These are phyloP conservation scores for Cheilosia pagana DNA, from an alignment of 2,888 invertebrate genomes.

Conservation along the genomic window DNA sequence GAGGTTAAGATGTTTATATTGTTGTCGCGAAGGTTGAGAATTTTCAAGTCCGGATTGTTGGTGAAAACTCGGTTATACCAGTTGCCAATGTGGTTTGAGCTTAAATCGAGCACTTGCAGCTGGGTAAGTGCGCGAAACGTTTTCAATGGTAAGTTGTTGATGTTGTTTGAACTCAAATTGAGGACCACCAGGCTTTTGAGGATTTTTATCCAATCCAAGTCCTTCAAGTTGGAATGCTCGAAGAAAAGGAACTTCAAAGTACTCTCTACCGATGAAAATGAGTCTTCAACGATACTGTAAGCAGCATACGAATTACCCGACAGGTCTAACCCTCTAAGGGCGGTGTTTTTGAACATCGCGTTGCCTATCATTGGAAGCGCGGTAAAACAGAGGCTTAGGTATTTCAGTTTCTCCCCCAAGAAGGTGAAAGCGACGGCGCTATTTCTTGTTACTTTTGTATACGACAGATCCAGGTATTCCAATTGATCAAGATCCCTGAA, in stretches of 20 bases:
- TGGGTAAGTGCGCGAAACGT: slow-evolving; percentile 81
- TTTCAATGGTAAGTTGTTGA: slow-evolving; percentile 80
- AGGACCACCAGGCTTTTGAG: slow-evolving; percentile 84
- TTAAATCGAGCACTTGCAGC: slow-evolving; percentile 84
- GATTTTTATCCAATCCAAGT: slow-evolving; percentile 81
- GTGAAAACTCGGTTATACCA: slow-evolving; percentile 85
- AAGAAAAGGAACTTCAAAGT: slow-evolving; percentile 84
- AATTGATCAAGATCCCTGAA: slow-evolving; percentile 81
- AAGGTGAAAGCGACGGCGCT: slow-evolving; percentile 80
- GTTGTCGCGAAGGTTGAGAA: slow-evolving; percentile 84
- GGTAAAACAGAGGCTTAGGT: slow-evolving; percentile 84
- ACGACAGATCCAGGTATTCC: slow-evolving; percentile 83
- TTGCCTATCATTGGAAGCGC: slow-evolving; percentile 82
- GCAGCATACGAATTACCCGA: slow-evolving; percentile 84
- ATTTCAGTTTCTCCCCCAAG: slow-evolving; percentile 80
- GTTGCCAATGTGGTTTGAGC: slow-evolving; percentile 84
- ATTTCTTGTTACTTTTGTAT: slow-evolving; percentile 81
- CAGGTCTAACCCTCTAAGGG: slow-evolving; percentile 85
- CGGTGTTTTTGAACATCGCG: slow-evolving; percentile 83
- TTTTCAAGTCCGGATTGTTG: slow-evolving; percentile 82
- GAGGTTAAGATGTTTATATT: slow-evolving; percentile 85
- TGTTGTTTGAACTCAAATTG: slow-evolving; percentile 84
- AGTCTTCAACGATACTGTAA: slow-evolving; percentile 78
- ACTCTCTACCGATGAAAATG: slow-evolving; percentile 83
- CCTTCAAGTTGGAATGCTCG: slow-evolving; percentile 82